Percentiles rank a stretch among this genome's conserved stretches.
Conservation (phyloP, 2,888 invertebrate species). For the Mythimna ferrago region DNA sequence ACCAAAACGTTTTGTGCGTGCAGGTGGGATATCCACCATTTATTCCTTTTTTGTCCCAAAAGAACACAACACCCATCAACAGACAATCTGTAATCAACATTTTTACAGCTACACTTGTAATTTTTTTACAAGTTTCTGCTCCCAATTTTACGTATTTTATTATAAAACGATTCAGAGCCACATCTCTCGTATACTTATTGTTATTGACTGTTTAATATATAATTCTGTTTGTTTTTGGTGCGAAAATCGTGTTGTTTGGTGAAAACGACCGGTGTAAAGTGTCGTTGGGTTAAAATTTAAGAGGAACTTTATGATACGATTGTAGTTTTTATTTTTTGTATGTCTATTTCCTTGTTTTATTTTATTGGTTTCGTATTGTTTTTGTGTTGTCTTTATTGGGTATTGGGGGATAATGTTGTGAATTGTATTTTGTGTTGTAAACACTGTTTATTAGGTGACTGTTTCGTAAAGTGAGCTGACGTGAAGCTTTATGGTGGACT, state of each 20-base stretch:
- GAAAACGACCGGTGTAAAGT: slow-evolving; percentile 55
- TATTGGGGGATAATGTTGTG: slow-evolving; percentile 13
- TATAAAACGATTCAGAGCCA: slow-evolving; percentile 49
- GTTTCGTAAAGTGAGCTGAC: neutral
- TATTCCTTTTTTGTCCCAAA: too few species aligned
- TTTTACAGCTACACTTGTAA: slow-evolving; percentile 31
- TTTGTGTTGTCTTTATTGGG: slow-evolving; percentile 45
- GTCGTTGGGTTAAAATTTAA: slow-evolving; percentile 52
- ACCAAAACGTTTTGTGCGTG: too few species aligned
- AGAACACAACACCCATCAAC: slow-evolving; percentile 6
- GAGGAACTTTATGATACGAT: slow-evolving; percentile 49
- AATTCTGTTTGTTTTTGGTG: slow-evolving; percentile 63
- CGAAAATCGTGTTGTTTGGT: slow-evolving; percentile 54
- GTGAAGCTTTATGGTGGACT: neutral
- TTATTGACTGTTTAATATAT: slow-evolving; percentile 65
- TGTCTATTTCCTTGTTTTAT: slow-evolving; percentile 59
- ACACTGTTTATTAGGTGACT: slow-evolving; percentile 15
- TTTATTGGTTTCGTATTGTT: slow-evolving; percentile 49
- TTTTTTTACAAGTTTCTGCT: slow-evolving; percentile 52
- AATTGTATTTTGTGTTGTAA: slow-evolving; percentile 28
- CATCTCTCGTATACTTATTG: slow-evolving; percentile 53
- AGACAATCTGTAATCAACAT: slow-evolving; percentile 32
- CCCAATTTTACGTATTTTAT: slow-evolving; percentile 59
- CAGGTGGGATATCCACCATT: too few species aligned
- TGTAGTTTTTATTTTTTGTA: slow-evolving; percentile 43